Evolutionary conservation across 2,797 vertebrate genomes (phyloP).

Genomic region (Monodelphis domestica): DNA sequence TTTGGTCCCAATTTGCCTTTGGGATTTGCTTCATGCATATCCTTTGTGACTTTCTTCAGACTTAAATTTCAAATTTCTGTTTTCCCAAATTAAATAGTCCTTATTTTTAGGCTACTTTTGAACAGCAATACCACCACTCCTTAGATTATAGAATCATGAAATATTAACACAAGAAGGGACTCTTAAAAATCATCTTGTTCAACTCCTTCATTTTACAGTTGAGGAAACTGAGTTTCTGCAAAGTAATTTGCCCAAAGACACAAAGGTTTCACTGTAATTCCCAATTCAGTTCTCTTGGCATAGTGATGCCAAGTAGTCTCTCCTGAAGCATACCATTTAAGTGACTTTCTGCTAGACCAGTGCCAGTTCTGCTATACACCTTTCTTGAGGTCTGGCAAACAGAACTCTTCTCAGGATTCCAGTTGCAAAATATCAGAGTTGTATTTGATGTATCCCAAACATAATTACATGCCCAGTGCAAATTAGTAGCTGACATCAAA

Average conservation of each 20-base stretch:
- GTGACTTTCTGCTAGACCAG: neutral
- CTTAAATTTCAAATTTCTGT: neutral
- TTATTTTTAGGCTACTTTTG: neutral
- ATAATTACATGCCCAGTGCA: neutral
- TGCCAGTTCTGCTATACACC: neutral
- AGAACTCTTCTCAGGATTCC: neutral
- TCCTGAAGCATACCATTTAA: neutral
- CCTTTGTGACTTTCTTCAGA: neutral
- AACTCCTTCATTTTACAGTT: neutral
- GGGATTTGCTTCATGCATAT: neutral
- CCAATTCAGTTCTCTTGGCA: neutral
- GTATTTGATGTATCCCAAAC: conserved; percentile 18
- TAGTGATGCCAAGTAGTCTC: too few species aligned
- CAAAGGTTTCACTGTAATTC: neutral
- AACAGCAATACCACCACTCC: neutral
- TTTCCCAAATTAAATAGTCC: neutral
- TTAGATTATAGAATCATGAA: neutral
- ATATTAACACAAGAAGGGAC: neutral
- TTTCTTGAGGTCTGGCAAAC: neutral
- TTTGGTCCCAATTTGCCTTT: neutral
- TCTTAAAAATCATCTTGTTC: neutral
- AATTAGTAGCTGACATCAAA: neutral
- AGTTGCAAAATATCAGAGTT: conserved; percentile 5
- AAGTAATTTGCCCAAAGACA: neutral
- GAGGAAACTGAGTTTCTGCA: neutral